These are phyloP conservation scores for Scaptomyza pallida DNA, from an alignment of 1,140 invertebrate genomes.

Conservation along the genomic window DNA sequence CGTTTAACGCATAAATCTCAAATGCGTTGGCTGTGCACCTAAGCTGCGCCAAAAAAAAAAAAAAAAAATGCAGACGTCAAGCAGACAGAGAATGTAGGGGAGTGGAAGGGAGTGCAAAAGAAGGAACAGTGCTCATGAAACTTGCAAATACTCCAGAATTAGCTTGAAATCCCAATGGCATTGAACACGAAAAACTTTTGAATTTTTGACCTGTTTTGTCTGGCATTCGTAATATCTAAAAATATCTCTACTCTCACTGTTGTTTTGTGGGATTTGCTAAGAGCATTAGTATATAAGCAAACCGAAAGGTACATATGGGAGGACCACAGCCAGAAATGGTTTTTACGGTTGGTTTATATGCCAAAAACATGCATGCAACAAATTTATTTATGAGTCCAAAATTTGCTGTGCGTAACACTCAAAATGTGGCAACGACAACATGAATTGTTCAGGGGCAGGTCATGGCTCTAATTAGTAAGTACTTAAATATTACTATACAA, in stretches of 20 bases:
- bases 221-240: constrained; percentile 20
- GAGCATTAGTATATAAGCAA: background rate
- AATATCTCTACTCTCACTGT: constrained; percentile 2
- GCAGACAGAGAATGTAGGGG: constrained; percentile 4
- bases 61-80: constrained; percentile 9
- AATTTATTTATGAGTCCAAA: constrained; percentile 20
- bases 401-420: background rate
- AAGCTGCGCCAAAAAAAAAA: constrained; percentile 24
- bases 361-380: constrained; percentile 21
- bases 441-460: background rate
- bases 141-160: constrained; percentile 13
- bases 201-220: constrained; percentile 1
- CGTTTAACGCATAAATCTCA: constrained; percentile 43
- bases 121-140: background rate
- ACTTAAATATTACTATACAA: background rate
- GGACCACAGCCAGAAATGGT: background rate
- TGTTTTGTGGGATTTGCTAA: background rate
- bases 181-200: background rate
- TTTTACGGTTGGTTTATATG: constrained; percentile 14
- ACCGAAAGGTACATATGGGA: background rate
- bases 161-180: background rate
- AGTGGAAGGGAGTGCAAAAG: background rate
- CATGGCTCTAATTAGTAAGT: background rate
- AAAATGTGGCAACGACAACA: constrained; percentile 4
- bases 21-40: constrained; percentile 26